Conservation (phyloP, 2,797 vertebrate species). For the Dendrocincla tyrannina region DNA sequence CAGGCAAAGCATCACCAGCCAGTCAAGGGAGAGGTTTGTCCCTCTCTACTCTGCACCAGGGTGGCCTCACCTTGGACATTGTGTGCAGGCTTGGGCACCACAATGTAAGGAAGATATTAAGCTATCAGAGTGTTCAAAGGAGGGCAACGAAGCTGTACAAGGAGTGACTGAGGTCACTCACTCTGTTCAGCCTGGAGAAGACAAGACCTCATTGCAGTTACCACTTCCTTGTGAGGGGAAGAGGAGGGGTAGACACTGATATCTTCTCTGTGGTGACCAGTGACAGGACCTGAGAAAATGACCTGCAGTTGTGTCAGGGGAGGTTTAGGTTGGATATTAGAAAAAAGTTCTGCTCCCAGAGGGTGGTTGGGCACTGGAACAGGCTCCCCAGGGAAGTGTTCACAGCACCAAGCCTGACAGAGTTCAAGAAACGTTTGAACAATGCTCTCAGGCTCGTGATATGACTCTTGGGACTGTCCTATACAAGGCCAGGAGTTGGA, state of each 20-base stretch:
- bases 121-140: fast-evolving
- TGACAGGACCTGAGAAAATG: not conserved
- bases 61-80: fast-evolving
- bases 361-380: fast-evolving
- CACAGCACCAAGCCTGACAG: not conserved
- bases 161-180: not conserved
- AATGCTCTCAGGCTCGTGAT: fast-evolving
- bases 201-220: fast-evolving
- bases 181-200: not conserved
- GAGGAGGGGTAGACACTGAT: not conserved
- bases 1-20: fast-evolving
- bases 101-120: not conserved
- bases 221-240: not conserved
- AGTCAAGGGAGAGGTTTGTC: not conserved
- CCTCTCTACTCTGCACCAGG: fast-evolving
- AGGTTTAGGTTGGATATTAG: not conserved
- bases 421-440: not conserved
- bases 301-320: fast-evolving
- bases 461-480: not conserved
- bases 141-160: fast-evolving
- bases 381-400: not conserved
- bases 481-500: not conserved
- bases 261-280: too few relatives aligned
- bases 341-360: not conserved
- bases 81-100: not conserved